Conservation (phyloP, 2,113 vertebrate genomes). For the Deroptyus accipitrinus region DNA sequence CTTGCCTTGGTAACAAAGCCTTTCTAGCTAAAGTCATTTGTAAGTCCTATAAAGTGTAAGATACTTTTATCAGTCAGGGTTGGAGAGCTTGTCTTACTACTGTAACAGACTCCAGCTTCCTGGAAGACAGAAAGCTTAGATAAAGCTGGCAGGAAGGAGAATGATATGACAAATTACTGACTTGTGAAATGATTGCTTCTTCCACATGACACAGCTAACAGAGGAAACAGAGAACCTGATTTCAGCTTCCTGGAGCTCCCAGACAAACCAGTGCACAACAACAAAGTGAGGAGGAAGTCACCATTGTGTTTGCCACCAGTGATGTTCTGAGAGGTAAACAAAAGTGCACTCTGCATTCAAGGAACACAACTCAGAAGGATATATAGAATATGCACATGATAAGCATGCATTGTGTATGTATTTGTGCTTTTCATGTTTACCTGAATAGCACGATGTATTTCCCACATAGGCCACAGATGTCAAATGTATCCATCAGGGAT, state of each 20-base stretch:
- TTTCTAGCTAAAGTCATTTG: background rate
- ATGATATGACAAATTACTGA: background rate
- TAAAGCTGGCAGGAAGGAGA: background rate
- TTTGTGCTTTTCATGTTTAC: background rate
- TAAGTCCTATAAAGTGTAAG: background rate
- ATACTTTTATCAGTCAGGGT: background rate
- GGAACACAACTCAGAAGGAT: background rate
- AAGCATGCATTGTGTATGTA: background rate
- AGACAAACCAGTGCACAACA: background rate
- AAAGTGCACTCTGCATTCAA: background rate
- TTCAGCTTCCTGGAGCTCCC: background rate
- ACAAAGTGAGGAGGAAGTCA: background rate
- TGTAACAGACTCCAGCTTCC: background rate
- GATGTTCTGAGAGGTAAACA: background rate
- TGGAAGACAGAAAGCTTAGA: background rate
- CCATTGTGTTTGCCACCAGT: rapidly evolving
- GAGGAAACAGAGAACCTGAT: background rate
- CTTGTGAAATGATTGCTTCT: background rate
- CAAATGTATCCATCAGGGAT: background rate
- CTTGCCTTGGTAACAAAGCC: background rate
- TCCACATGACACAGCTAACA: background rate
- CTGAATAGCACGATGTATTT: background rate
- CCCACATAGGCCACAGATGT: background rate
- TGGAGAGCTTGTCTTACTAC: background rate
- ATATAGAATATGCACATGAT: rapidly evolving